A percentile compares a stretch with the other conserved stretches of the same genome.
These are phyloP conservation scores for Dendrocincla fuliginosa DNA, from an alignment of 2,797 vertebrate genomes.

Conservation along the genomic window DNA sequence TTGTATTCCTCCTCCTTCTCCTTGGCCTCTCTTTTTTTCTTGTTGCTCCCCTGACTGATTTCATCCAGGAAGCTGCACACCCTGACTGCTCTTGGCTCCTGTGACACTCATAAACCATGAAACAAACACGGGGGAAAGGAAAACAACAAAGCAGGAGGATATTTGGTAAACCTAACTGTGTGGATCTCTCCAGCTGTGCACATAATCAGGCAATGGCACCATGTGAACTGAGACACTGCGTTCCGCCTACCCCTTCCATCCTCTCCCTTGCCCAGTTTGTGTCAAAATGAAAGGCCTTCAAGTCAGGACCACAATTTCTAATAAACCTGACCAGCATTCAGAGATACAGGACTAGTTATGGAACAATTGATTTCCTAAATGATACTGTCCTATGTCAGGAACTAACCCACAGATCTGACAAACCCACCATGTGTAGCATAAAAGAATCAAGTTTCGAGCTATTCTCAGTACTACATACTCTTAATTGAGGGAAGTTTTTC, in stretches of 20 bases:
- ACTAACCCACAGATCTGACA: neutral
- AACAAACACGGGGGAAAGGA: neutral
- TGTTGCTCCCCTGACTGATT: neutral
- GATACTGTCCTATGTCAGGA: neutral
- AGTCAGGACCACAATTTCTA: neutral
- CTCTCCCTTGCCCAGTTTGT: neutral
- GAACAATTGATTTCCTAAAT: neutral
- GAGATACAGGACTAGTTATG: neutral
- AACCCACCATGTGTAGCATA: neutral
- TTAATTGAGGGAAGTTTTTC: neutral
- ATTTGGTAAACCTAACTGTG: neutral
- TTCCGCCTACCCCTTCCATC: rapidly evolving
- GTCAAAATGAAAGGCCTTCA: neutral
- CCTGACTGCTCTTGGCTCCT: neutral
- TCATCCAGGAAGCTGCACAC: neutral
- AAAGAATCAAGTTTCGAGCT: neutral
- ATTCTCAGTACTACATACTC: neutral
- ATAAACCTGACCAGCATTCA: neutral
- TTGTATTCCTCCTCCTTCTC: neutral
- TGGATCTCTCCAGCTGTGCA: neutral
- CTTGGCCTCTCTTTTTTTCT: neutral
- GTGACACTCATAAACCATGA: neutral
- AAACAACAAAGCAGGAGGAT: neutral
- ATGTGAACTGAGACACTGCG: neutral
- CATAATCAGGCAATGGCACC: neutral